Conservation (phyloP, 2,113 vertebrate species). For the Benitochromis conjunctus region DNA sequence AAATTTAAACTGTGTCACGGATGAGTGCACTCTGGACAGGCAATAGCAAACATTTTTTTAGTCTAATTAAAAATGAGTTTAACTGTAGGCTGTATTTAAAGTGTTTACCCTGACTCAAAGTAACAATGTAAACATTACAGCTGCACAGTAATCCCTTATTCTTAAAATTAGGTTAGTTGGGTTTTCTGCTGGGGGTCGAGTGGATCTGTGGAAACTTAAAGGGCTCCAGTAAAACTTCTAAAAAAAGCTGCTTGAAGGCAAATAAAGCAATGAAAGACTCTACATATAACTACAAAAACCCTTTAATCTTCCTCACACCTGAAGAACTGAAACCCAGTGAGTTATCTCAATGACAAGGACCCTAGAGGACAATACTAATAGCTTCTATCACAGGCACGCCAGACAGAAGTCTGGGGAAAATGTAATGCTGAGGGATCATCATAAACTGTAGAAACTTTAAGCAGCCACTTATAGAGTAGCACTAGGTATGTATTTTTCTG, state of each 20-base stretch:
- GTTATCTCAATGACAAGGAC: background rate
- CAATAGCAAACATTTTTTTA: background rate
- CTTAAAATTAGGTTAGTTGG: background rate
- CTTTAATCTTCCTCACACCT: background rate
- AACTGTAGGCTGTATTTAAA: background rate
- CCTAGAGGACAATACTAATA: too few relatives aligned
- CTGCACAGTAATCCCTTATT: fast-evolving
- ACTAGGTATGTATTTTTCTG: too few relatives aligned
- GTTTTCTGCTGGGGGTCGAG: background rate
- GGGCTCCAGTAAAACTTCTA: background rate
- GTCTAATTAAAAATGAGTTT: fast-evolving
- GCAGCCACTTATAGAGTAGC: too few relatives aligned
- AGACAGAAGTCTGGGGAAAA: too few relatives aligned
- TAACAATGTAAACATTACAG: background rate
- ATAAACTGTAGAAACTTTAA: background rate
- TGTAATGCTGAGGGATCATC: background rate
- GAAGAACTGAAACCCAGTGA: background rate
- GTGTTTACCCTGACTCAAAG: background rate
- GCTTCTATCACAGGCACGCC: background rate
- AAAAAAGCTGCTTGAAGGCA: background rate
- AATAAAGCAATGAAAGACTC: background rate
- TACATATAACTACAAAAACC: background rate
- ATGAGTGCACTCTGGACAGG: background rate
- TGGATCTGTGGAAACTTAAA: background rate
- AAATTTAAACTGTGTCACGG: background rate